Percentiles rank a stretch among this genome's conserved stretches.
phyloP scores from a whole-genome alignment of 2,888 invertebrate genomes.

The Lochmaea crataegi region DNA sequence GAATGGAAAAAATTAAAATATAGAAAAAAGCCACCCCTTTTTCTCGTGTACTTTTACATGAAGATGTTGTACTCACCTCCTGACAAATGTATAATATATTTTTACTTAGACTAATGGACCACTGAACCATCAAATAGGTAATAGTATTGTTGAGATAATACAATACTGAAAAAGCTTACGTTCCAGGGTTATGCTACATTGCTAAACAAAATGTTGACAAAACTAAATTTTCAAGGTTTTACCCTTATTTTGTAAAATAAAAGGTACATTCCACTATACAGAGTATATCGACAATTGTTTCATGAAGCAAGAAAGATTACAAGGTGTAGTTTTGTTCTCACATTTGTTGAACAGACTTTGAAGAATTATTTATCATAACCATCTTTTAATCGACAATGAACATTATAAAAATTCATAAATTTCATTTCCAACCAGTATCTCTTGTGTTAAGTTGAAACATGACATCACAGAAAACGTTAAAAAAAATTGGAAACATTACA shows the following conservation, averaged over 20 bases:
- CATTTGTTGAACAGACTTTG: neutral
- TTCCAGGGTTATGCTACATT: neutral
- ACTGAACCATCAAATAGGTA: slow-evolving; percentile 8
- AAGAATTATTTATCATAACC: neutral
- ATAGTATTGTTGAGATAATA: neutral
- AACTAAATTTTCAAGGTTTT: neutral
- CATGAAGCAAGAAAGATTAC: neutral
- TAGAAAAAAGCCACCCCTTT: neutral
- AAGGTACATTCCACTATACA: neutral
- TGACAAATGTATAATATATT: neutral
- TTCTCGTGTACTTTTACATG: neutral
- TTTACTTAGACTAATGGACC: slow-evolving; percentile 18
- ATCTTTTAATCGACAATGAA: neutral
- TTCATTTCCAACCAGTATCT: neutral
- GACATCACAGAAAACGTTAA: too few relatives aligned
- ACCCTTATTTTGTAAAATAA: neutral
- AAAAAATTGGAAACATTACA: too few relatives aligned
- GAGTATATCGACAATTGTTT: neutral
- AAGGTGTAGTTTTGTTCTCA: neutral
- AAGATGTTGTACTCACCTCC: neutral
- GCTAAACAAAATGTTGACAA: neutral
- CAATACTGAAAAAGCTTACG: neutral
- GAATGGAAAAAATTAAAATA: neutral
- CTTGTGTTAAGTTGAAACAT: too few relatives aligned
- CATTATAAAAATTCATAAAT: neutral